Conservation (phyloP, 2,113 vertebrate species). For the Anthoscopus minutus region DNA sequence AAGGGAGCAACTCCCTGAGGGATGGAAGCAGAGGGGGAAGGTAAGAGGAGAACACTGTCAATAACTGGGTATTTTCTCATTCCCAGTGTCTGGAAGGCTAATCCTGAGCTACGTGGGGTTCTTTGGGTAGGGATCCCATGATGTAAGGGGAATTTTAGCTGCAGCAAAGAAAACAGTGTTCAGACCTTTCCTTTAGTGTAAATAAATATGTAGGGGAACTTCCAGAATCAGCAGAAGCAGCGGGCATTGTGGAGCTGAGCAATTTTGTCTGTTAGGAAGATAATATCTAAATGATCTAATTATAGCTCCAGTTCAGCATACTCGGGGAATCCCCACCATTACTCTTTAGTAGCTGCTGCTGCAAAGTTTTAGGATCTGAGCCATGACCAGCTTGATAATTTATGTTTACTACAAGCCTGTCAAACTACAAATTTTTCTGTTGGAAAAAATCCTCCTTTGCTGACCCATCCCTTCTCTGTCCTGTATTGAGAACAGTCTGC, state of each 20-base stretch:
- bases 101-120: background rate
- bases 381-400: background rate
- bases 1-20: background rate
- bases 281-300: conserved; percentile 47
- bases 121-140: background rate
- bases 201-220: background rate
- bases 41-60: background rate
- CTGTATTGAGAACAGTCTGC: background rate
- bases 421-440: background rate
- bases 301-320: background rate
- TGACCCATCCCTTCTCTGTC: background rate
- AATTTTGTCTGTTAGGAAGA: conserved; percentile 31
- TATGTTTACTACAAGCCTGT: conserved; percentile 14
- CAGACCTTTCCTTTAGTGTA: background rate
- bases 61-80: background rate
- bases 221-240: background rate
- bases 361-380: background rate
- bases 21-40: background rate
- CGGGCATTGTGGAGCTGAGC: background rate
- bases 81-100: background rate
- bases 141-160: background rate
- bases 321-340: conserved; percentile 39
- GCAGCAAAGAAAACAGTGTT: background rate
- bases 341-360: background rate
- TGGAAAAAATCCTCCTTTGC: background rate